Conservation (phyloP, 2,888 invertebrate species). For the Nephrotoma appendiculata region DNA sequence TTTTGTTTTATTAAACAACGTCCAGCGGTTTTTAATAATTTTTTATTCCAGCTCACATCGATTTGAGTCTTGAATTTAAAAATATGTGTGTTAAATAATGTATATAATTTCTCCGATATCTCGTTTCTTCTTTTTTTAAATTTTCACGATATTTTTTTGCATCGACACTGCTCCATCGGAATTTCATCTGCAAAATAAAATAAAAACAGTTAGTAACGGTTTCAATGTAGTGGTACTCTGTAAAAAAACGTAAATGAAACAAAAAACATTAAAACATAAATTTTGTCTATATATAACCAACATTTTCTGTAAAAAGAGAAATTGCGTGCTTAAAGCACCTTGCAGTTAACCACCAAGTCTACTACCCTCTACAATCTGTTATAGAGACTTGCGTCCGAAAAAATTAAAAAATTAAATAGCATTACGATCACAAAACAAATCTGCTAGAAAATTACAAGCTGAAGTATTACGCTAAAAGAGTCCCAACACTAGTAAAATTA, state of each 20-base stretch:
- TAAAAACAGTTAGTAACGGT: neutral
- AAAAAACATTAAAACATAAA: too few relatives aligned
- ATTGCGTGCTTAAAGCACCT: neutral
- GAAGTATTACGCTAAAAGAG: too few relatives aligned
- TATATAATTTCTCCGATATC: constrained; percentile 42
- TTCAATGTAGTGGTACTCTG: too few relatives aligned
- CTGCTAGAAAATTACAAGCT: neutral
- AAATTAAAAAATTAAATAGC: neutral
- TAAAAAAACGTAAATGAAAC: too few relatives aligned
- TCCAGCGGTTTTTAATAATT: constrained; percentile 72
- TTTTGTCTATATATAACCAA: too few relatives aligned
- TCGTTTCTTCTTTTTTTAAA: constrained; percentile 51
- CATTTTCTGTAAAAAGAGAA: neutral
- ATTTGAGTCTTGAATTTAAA: constrained; percentile 52
- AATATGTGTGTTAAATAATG: too few relatives aligned
- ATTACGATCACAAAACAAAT: neutral
- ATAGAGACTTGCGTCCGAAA: neutral
- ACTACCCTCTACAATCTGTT: neutral
- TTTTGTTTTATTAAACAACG: constrained; percentile 26
- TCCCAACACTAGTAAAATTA: neutral
- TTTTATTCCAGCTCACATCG: constrained; percentile 54
- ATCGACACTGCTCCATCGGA: constrained; percentile 33
- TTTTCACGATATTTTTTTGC: constrained; percentile 51
- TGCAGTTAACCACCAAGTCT: neutral
- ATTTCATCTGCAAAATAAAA: constrained; percentile 15